Conservation (phyloP, 2,113 vertebrate genomes). For the Tonatia bakeri region DNA sequence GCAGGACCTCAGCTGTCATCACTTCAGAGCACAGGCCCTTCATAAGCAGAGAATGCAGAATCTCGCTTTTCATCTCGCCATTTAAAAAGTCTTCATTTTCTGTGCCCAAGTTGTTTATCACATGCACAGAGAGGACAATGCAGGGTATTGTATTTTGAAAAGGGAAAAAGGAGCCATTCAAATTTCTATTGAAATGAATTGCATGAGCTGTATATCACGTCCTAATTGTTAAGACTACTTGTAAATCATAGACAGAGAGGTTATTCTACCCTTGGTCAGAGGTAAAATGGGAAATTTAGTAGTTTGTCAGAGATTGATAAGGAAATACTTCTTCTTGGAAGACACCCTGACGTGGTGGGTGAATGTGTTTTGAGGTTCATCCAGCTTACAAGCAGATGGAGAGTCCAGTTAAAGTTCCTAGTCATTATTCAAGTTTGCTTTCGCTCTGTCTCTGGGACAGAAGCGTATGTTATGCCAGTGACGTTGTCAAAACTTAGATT, state of each 20-base stretch:
- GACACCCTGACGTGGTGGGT: constrained; percentile 14
- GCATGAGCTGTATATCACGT: constrained; percentile 33
- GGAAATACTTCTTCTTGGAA: constrained; percentile 22
- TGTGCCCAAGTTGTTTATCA: constrained; percentile 47
- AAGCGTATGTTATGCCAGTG: background rate
- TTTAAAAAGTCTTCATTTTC: constrained; percentile 53
- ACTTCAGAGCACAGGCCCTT: constrained; percentile 23
- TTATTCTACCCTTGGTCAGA: background rate
- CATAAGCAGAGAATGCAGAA: background rate
- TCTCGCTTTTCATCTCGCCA: background rate
- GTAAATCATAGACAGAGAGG: constrained; percentile 45
- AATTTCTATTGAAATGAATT: constrained; percentile 58
- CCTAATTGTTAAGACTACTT: constrained; percentile 42
- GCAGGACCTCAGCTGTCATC: constrained; percentile 30
- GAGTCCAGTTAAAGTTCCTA: constrained; percentile 25
- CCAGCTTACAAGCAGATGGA: constrained; percentile 37
- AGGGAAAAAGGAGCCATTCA: constrained; percentile 47
- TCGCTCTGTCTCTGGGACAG: background rate
- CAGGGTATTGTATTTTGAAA: constrained; percentile 46
- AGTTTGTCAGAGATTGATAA: constrained; percentile 54
- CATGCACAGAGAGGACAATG: background rate
- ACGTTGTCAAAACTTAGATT: background rate
- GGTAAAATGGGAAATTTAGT: background rate
- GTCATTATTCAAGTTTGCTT: background rate
- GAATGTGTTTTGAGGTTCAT: constrained; percentile 29